Base-by-base conservation (phyloP, 2,797 vertebrate genomes). In the Adelosebastes latens region DNA sequence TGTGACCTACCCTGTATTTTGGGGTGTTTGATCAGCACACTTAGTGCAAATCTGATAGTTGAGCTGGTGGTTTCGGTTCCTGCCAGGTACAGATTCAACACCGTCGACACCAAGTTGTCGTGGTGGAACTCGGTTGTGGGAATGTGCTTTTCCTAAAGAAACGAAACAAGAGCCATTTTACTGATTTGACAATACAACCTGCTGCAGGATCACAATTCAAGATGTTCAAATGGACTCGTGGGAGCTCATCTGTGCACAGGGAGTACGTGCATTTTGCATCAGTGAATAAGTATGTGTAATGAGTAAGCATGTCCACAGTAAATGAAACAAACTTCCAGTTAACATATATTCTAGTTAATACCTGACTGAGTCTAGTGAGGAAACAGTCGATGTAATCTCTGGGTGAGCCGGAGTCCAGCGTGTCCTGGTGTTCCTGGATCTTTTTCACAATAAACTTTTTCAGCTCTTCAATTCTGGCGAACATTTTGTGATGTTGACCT, bases 331-430 rank as follows among this genome's bases (percentile, higher is more conserved):
- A 39, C 7, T 24, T 42, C 39, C 56, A n/a, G 5, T 10, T 55
- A 9, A 49, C 55, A 9, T 20, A 36, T 6, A 5, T 61, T 62
- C 22, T 32, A 16, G 18, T 52, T 24, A 27, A 31, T 52, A 92
- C 95, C 91, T 95, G 92, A 3, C 83, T 66, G 75, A 94, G 90
- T 82, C 62, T 78, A 6, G 85, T 77, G 46, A 97, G 93, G 83
- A 97, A 96, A 76, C 93, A 95, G 91, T 97, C 95, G 1, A 95
- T 95, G 82, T 93, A 96, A 80, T 96, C 95, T 66, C 90, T 84
- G 1, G 94, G 95, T 18, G 80, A 76, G 31, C 49, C 75, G 1
- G 78, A 80, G 18, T 95, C 92, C 36, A 97, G 55, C 0, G 67
- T 95, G 13, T 95, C 83, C 53, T 72, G 34, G 68, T 96, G 95